A percentile compares a stretch with the other conserved stretches of the same genome.
Conservation (phyloP, 2,888 invertebrate genomes). For the Acanthococcus lagerstroemiae region DNA sequence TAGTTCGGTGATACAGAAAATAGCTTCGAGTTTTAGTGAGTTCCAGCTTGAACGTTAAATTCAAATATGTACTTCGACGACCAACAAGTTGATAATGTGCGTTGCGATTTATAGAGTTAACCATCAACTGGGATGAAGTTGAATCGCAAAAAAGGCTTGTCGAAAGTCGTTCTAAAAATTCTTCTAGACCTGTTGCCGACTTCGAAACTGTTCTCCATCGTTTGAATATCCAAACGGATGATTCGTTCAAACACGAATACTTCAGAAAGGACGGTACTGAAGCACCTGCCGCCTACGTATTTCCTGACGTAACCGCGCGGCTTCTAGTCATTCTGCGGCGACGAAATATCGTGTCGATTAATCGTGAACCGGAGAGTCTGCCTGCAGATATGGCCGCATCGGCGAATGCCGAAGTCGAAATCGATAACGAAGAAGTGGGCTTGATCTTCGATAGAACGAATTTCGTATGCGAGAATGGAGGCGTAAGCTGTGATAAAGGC, state of each 20-base stretch:
- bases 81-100: too few species aligned
- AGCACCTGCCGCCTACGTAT: slow-evolving; percentile 43
- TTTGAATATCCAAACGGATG: too few species aligned
- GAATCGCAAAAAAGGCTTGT: too few species aligned
- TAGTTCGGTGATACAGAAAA: slow-evolving; percentile 36
- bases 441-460: slow-evolving; percentile 62
- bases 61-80: too few species aligned
- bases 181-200: too few species aligned
- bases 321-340: slow-evolving; percentile 41
- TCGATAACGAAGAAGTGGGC: neutral
- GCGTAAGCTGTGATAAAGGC: slow-evolving; percentile 63
- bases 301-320: slow-evolving; percentile 45
- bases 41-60: neutral
- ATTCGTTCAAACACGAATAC: slow-evolving; percentile 56
- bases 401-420: neutral
- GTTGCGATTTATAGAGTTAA: too few species aligned
- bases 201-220: slow-evolving; percentile 41
- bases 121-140: slow-evolving; percentile 34
- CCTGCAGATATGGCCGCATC: neutral
- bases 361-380: neutral
- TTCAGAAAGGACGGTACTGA: slow-evolving; percentile 39
- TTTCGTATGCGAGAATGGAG: slow-evolving; percentile 69
- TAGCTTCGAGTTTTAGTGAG: slow-evolving; percentile 10
- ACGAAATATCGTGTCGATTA: neutral
- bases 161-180: too few species aligned